These are phyloP conservation scores for Leptodactylus fuscus DNA, from an alignment of 2,113 vertebrate species.

Conservation along the genomic window DNA sequence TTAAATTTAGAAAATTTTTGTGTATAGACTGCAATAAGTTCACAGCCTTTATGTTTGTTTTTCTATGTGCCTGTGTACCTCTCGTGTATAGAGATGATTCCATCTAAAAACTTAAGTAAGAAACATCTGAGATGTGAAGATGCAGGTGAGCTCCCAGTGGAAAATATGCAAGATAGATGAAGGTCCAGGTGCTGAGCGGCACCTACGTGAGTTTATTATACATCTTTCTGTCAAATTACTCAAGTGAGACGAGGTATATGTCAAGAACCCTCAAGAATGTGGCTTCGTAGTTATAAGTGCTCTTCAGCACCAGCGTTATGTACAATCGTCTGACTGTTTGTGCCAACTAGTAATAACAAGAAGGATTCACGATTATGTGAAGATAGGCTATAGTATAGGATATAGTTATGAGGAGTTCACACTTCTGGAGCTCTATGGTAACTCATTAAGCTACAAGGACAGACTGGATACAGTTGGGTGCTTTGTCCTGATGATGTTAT, in stretches of 20 bases:
- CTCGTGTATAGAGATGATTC: not conserved
- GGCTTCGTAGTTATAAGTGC: not conserved
- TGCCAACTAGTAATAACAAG: slow-evolving; percentile 8
- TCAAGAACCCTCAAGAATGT: not conserved
- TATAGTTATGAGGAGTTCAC: not conserved
- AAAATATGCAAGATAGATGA: not conserved
- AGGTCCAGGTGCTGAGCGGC: not conserved
- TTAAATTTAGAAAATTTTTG: too few relatives aligned
- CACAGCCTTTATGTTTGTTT: not conserved
- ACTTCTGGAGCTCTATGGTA: not conserved
- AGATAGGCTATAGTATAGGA: not conserved
- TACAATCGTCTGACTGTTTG: not conserved
- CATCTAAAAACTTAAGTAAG: too few relatives aligned
- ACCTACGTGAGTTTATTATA: not conserved
- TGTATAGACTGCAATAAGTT: too few relatives aligned
- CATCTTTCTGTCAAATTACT: slow-evolving; percentile 23
- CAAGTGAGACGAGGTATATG: not conserved
- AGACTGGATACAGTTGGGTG: too few relatives aligned
- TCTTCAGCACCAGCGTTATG: not conserved
- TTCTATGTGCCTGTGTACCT: not conserved
- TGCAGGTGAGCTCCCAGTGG: not conserved
- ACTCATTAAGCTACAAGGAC: too few relatives aligned
- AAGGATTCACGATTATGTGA: not conserved
- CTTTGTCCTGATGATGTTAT: too few relatives aligned
- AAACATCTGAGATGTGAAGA: not conserved